phyloP scores from a whole-genome alignment of 2,888 invertebrate genomes.

The Cloeon dipterum region DNA sequence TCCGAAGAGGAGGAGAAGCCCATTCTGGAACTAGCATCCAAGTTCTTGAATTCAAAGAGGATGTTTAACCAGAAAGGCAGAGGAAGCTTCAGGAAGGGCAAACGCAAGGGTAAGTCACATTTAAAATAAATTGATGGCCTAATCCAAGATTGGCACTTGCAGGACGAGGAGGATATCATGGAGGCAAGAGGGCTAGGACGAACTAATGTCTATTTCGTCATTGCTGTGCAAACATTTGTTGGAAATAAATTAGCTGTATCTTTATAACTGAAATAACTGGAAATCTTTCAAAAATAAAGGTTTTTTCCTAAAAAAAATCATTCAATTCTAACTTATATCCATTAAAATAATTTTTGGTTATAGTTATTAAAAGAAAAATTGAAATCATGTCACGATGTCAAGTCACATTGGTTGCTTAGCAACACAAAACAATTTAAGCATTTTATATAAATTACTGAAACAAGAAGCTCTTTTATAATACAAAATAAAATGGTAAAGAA shows the following conservation, averaged over 20 bases:
- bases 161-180: background rate
- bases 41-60: slow-evolving; percentile 12
- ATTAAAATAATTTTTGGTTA: too few relatives aligned
- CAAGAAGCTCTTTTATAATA: background rate
- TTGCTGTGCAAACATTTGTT: too few relatives aligned
- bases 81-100: background rate
- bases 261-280: too few relatives aligned
- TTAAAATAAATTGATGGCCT: background rate
- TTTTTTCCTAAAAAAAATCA: too few relatives aligned
- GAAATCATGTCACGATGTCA: too few relatives aligned
- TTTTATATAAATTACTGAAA: background rate
- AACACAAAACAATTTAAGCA: too few relatives aligned
- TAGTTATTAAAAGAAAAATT: too few relatives aligned
- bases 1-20: slow-evolving; percentile 50
- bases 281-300: too few relatives aligned
- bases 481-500: slow-evolving; percentile 5
- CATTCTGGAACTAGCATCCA: slow-evolving; percentile 35
- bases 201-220: background rate
- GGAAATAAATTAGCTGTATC: too few relatives aligned
- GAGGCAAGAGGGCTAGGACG: background rate
- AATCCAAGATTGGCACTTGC: too few relatives aligned
- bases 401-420: background rate
- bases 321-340: too few relatives aligned
- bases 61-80: background rate
- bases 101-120: background rate